These are phyloP conservation scores for Bubo scandiacus DNA, from an alignment of 2,113 vertebrate species.

Conservation along the genomic window DNA sequence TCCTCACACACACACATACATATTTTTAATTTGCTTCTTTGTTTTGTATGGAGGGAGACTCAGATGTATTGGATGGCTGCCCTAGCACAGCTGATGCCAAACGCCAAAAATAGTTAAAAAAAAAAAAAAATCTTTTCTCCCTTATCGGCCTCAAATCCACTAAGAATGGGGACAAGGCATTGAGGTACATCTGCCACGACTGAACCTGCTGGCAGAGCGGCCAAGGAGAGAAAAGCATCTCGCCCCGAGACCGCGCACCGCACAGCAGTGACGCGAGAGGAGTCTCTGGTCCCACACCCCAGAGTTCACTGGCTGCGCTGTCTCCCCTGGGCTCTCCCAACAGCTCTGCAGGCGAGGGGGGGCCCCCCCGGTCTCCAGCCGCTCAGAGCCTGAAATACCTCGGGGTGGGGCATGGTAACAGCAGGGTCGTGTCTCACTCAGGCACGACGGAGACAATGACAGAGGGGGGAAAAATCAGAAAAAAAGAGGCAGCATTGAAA, in stretches of 20 bases:
- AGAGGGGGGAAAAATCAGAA: not conserved
- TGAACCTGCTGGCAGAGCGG: not conserved
- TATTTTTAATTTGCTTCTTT: conserved; percentile 47
- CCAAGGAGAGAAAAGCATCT: not conserved
- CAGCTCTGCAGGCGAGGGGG: not conserved
- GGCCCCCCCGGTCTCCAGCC: not conserved
- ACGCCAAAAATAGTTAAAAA: not conserved
- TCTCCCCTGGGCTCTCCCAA: not conserved
- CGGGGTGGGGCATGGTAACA: not conserved
- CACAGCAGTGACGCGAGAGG: fast-evolving
- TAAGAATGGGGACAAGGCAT: not conserved
- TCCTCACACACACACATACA: not conserved
- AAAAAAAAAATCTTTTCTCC: not conserved
- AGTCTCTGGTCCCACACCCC: not conserved
- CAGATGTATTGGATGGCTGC: conserved; percentile 52
- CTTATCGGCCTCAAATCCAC: not conserved
- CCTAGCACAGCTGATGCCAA: conserved; percentile 37
- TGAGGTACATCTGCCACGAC: not conserved
- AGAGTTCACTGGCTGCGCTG: fast-evolving
- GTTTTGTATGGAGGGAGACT: conserved; percentile 29
- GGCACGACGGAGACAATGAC: fast-evolving
- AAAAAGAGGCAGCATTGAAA: not conserved
- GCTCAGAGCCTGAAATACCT: fast-evolving
- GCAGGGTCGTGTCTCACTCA: not conserved
- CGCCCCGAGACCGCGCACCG: fast-evolving